Evolutionary conservation across 1,140 invertebrate genomes (phyloP).

Genomic region (Portunus trituberculatus): DNA sequence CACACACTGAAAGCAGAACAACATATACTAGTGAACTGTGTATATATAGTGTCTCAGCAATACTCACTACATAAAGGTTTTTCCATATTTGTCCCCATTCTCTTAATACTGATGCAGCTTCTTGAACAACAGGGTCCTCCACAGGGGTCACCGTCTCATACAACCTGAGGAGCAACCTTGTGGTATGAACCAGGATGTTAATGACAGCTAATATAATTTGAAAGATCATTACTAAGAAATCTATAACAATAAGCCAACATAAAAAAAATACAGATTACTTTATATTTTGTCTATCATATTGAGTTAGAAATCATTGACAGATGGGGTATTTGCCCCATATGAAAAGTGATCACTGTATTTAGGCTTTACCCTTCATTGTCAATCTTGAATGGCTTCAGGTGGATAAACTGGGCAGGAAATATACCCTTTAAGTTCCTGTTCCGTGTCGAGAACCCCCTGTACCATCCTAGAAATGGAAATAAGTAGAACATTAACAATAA

Average conservation of each 20-base stretch:
- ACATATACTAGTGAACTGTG: no score
- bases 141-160: slow-evolving; percentile 86
- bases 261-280: background rate
- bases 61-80: slow-evolving; percentile 88
- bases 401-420: slow-evolving; percentile 89
- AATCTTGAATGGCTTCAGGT: slow-evolving; percentile 88
- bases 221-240: no score
- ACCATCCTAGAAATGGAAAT: slow-evolving; percentile 86
- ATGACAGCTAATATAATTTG: no score
- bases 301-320: background rate
- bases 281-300: background rate
- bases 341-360: background rate
- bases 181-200: background rate
- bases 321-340: slow-evolving; percentile 39
- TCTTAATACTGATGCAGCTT: slow-evolving; percentile 92
- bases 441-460: slow-evolving; percentile 90
- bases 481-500: background rate
- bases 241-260: no score
- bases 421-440: slow-evolving; percentile 88
- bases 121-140: slow-evolving; percentile 93
- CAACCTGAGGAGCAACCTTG: slow-evolving; percentile 79
- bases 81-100: slow-evolving; percentile 98
- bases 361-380: slow-evolving; percentile 85
- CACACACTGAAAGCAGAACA: no score
- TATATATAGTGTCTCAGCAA: background rate